Conservation (phyloP, 2,888 invertebrate species). For the Abrostola tripartita region DNA sequence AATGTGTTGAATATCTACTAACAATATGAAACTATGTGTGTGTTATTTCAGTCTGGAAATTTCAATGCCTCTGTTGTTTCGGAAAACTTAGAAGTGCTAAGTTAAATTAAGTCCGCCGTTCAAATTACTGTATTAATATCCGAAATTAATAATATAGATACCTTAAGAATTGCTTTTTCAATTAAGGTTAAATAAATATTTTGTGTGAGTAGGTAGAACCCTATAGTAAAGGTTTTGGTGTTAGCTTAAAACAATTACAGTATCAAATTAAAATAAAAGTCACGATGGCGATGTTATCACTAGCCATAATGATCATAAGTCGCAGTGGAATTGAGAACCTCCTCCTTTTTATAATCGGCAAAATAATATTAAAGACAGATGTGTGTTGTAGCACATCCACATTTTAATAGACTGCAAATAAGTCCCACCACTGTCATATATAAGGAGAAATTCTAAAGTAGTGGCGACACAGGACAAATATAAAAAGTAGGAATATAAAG, state of each 20-base stretch:
- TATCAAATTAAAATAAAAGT: too few species aligned
- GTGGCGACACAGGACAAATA: too few species aligned
- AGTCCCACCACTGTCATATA: too few species aligned
- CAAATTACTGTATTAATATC: neutral
- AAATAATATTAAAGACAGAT: too few species aligned
- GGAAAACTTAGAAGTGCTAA: neutral
- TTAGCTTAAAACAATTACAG: neutral
- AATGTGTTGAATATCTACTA: constrained; percentile 54
- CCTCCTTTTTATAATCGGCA: too few species aligned
- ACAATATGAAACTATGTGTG: constrained; percentile 5
- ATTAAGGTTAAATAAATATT: neutral
- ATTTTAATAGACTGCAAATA: too few species aligned
- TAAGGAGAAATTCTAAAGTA: too few species aligned
- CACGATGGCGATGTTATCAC: too few species aligned
- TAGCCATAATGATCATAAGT: too few species aligned
- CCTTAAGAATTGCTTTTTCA: neutral
- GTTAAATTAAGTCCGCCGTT: neutral
- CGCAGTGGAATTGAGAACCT: too few species aligned
- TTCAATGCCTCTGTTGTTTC: neutral
- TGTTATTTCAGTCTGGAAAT: constrained; percentile 10
- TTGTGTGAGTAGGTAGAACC: neutral
- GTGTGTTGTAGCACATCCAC: too few species aligned
- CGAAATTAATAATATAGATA: neutral
- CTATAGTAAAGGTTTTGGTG: neutral
- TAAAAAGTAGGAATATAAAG: too few species aligned